Percentiles rank a stretch among this genome's conserved stretches.
These are phyloP conservation scores for Trachymyrmex cornetzi DNA, from an alignment of 1,140 invertebrate genomes.

Conservation along the genomic window DNA sequence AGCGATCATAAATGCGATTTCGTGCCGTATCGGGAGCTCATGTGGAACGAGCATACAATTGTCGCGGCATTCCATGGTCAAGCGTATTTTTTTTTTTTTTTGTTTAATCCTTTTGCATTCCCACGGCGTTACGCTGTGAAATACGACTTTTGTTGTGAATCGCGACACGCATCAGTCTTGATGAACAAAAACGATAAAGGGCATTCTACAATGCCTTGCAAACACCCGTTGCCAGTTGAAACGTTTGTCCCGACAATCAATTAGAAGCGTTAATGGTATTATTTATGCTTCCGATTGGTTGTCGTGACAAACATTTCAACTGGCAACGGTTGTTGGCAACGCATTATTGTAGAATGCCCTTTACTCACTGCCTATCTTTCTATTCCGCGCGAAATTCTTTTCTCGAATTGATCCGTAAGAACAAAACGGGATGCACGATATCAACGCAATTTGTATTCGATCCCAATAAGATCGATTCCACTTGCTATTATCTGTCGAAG, in stretches of 20 bases:
- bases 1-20: slow-evolving; percentile 18
- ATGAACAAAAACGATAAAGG: neutral
- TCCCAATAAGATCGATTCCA: slow-evolving; percentile 21
- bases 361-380: neutral
- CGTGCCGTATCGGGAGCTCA: slow-evolving; percentile 7
- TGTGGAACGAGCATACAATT: slow-evolving; percentile 2
- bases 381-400: neutral
- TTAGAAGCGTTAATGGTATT: no score
- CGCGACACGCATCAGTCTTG: neutral
- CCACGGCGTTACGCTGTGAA: neutral
- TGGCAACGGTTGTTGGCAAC: no score
- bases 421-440: neutral
- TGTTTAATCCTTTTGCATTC: slow-evolving; percentile 6
- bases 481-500: slow-evolving; percentile 23
- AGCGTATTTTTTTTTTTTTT: slow-evolving; percentile 36
- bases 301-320: no score
- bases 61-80: neutral
- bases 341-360: no score
- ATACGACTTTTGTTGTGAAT: neutral
- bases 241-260: no score
- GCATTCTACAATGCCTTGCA: no score
- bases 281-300: no score
- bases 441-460: neutral
- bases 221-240: no score
- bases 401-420: neutral